Percentiles rank a stretch among this genome's conserved stretches.
These are phyloP conservation scores for Hippoglossus stenolepis DNA, from an alignment of 2,113 vertebrate genomes.

Conservation along the genomic window DNA sequence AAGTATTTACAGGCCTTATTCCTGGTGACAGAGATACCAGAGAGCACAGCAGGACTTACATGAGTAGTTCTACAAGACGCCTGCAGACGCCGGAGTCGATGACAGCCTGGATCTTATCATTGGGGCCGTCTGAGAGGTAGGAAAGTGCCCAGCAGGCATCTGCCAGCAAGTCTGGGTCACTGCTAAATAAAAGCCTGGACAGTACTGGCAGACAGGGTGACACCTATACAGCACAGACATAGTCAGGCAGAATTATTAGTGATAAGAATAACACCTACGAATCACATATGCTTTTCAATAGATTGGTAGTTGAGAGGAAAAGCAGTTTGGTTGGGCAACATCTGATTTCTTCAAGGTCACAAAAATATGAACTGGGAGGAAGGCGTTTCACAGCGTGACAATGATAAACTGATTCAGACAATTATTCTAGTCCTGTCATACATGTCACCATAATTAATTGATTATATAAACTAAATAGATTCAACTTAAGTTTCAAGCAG, in stretches of 20 bases:
- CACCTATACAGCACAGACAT: slow-evolving; percentile 81
- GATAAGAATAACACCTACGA: neutral
- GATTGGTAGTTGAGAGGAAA: no score
- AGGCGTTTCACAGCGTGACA: no score
- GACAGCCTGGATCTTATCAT: slow-evolving; percentile 98
- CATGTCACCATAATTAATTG: neutral
- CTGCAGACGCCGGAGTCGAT: slow-evolving; percentile 98
- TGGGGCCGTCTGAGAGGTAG: slow-evolving; percentile 97
- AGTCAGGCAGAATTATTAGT: neutral
- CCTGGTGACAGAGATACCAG: neutral
- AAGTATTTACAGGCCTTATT: neutral
- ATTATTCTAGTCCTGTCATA: neutral
- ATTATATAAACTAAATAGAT: neutral
- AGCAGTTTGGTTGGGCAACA: neutral
- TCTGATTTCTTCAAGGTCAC: neutral
- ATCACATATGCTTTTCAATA: neutral
- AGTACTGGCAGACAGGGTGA: slow-evolving; percentile 96
- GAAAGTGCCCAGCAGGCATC: slow-evolving; percentile 99
- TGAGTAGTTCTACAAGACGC: slow-evolving; percentile 94
- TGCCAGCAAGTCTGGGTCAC: slow-evolving; percentile 95
- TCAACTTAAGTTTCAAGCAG: neutral
- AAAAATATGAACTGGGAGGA: no score
- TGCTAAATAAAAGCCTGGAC: slow-evolving; percentile 96
- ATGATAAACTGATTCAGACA: neutral
- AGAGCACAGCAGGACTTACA: slow-evolving; percentile 83